phyloP scores from a whole-genome alignment of 1,140 invertebrate species.

The Psix sp. region DNA sequence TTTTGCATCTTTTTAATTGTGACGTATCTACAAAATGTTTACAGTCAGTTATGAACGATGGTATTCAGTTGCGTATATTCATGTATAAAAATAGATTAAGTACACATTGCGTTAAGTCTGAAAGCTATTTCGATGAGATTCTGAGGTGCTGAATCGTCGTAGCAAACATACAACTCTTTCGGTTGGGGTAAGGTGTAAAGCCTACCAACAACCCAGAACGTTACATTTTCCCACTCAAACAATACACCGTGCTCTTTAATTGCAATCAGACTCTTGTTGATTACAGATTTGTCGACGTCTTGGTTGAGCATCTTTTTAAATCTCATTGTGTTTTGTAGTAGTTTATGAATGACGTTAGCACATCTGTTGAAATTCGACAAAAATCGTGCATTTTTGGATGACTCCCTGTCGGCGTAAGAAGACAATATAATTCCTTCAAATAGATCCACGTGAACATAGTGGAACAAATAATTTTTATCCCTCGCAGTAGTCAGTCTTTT shows the following conservation, averaged over 20 bases:
- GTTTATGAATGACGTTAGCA: constrained; percentile 82
- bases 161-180: constrained; percentile 88
- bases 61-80: no score
- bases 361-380: constrained; percentile 82
- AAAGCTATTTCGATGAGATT: constrained; percentile 90
- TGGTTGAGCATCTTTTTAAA: constrained; percentile 80
- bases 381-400: constrained; percentile 77
- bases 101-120: constrained; percentile 74
- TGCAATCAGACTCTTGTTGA: constrained; percentile 85
- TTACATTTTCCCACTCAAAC: constrained; percentile 77
- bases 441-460: constrained; percentile 83
- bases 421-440: constrained; percentile 82
- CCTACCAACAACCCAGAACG: constrained; percentile 78
- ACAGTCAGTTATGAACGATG: no score
- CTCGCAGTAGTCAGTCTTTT: constrained; percentile 81
- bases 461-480: constrained; percentile 82
- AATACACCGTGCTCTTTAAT: constrained; percentile 86
- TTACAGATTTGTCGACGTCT: constrained; percentile 78
- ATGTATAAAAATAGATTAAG: constrained; percentile 7
- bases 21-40: no score
- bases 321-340: constrained; percentile 83
- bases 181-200: constrained; percentile 84
- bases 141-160: constrained; percentile 86
- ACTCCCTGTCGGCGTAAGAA: constrained; percentile 75
- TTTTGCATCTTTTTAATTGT: no score